These are phyloP conservation scores for Cavia aperea DNA, from an alignment of 2,113 vertebrate species.

Conservation along the genomic window DNA sequence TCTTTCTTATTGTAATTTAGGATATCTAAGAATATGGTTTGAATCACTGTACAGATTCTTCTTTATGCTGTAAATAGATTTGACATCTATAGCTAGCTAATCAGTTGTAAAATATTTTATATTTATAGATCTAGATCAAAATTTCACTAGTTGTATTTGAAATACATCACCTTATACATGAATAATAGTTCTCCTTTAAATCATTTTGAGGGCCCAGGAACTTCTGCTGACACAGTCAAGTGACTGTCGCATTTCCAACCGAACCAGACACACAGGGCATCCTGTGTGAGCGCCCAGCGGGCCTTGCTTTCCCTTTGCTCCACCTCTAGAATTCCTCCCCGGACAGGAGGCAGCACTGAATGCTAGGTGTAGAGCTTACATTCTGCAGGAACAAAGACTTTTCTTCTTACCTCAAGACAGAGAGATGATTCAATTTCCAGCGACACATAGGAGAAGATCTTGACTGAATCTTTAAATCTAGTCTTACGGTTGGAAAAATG, in stretches of 20 bases:
- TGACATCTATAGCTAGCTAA: background rate
- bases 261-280: accelerated
- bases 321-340: background rate
- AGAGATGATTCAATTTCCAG: background rate
- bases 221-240: background rate
- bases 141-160: background rate
- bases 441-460: background rate
- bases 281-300: background rate
- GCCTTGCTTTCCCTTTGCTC: background rate
- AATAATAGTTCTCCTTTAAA: background rate
- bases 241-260: background rate
- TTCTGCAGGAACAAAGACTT: accelerated
- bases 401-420: background rate
- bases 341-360: background rate
- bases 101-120: background rate
- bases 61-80: background rate
- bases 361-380: background rate
- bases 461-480: background rate
- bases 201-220: background rate
- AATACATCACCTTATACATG: background rate
- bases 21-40: background rate
- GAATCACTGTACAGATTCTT: background rate
- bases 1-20: background rate
- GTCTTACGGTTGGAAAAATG: background rate
- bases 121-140: background rate